Evolutionary conservation across 2,888 invertebrate genomes (phyloP).

Genomic region (Bellardia pandia): DNA sequence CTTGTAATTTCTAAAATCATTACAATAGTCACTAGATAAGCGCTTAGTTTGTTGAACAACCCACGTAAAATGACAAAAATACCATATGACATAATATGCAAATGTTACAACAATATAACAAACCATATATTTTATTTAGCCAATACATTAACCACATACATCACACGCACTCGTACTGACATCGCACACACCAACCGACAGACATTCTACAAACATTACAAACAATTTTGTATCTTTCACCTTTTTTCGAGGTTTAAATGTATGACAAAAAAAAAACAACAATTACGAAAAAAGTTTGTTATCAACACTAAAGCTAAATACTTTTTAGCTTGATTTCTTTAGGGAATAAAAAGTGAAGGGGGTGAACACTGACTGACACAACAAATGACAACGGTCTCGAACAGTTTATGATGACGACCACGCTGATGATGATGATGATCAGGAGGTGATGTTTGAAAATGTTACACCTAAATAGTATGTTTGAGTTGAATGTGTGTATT

Average conservation of each 20-base stretch:
- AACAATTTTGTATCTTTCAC: slow-evolving; percentile 33
- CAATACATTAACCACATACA: slow-evolving; percentile 57
- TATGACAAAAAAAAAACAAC: slow-evolving; percentile 42
- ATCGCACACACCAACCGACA: neutral
- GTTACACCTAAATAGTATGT: slow-evolving; percentile 47
- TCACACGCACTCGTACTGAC: neutral
- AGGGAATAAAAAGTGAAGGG: slow-evolving; percentile 78
- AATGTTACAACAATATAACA: slow-evolving; percentile 49
- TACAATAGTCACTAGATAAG: too few species aligned
- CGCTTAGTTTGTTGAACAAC: neutral
- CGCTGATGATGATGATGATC: neutral
- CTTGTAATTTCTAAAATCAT: too few species aligned
- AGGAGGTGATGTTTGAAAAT: slow-evolving; percentile 11
- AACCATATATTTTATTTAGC: slow-evolving; percentile 46
- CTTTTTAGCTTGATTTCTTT: slow-evolving; percentile 83
- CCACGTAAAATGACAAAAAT: slow-evolving; percentile 19
- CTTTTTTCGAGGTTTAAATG: slow-evolving; percentile 45
- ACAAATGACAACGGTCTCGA: slow-evolving; percentile 57
- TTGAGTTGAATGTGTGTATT: slow-evolving; percentile 7
- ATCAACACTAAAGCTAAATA: slow-evolving; percentile 75
- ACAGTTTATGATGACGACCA: slow-evolving; percentile 42
- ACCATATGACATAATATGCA: slow-evolving; percentile 68
- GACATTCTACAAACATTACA: slow-evolving; percentile 11
- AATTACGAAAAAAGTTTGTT: slow-evolving; percentile 46
- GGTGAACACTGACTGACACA: slow-evolving; percentile 60